These are phyloP conservation scores for Parnassius glacialis DNA, from an alignment of 2,888 invertebrate genomes.

Conservation along the genomic window DNA sequence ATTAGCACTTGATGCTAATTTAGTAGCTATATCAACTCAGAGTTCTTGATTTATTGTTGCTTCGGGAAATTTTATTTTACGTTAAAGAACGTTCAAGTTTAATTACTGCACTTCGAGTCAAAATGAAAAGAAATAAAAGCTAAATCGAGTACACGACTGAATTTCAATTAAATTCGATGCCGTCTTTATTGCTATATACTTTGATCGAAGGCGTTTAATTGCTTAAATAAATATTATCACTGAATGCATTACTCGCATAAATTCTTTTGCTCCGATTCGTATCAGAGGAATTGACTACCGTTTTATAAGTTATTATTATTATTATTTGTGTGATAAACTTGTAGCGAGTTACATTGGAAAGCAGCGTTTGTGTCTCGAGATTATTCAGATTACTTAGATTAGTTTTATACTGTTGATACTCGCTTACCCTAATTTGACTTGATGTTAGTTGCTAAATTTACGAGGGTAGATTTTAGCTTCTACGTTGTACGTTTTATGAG, in stretches of 20 bases:
- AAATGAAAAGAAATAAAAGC: slow-evolving; percentile 10
- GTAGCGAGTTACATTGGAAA: background rate
- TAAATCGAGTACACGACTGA: slow-evolving; percentile 35
- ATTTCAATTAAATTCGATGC: slow-evolving; percentile 50
- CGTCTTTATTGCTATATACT: slow-evolving; percentile 40
- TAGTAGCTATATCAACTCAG: background rate
- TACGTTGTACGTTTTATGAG: slow-evolving; percentile 56
- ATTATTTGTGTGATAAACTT: slow-evolving; percentile 8
- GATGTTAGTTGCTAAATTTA: slow-evolving; percentile 33
- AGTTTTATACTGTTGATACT: slow-evolving; percentile 10
- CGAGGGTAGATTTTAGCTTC: slow-evolving; percentile 44
- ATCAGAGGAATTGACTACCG: slow-evolving; percentile 7
- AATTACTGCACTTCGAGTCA: slow-evolving; percentile 7
- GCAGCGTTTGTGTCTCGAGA: background rate
- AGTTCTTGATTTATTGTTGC: slow-evolving; percentile 8
- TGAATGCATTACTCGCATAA: slow-evolving; percentile 41
- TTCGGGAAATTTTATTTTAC: slow-evolving; percentile 6
- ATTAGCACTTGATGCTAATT: background rate
- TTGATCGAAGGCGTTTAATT: slow-evolving; percentile 54
- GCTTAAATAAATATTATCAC: slow-evolving; percentile 51
- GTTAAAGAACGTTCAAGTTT: slow-evolving; percentile 10
- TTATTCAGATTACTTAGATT: slow-evolving; percentile 6
- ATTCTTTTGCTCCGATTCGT: slow-evolving; percentile 29
- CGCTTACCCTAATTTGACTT: slow-evolving; percentile 16
- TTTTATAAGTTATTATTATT: slow-evolving; percentile 8